Evolutionary conservation across 1,140 invertebrate species (phyloP), one percentile per base, ranked within the genome.

Genomic region (Brachionus paranguensis): DNA sequence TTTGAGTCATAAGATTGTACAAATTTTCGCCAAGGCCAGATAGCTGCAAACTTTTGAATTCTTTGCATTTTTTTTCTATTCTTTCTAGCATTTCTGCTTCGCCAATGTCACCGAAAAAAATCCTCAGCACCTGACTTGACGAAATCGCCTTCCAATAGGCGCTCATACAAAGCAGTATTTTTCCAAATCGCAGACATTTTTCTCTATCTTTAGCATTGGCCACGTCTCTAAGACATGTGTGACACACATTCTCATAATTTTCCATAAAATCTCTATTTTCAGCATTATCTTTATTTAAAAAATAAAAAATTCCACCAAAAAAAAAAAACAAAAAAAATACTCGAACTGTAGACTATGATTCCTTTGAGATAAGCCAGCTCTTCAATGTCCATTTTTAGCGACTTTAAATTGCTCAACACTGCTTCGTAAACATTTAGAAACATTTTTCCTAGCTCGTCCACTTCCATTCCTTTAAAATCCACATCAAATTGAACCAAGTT

Each of bases 211-310:
- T 76, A 4, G 24, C 27, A 50, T 50, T 76, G 11, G 45, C 47
- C 24, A 76, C 41, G 14, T 76, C 72, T 50, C 27, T 47, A 14
- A 76, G 47, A 76, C 45, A 76, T 4, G 72, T 50, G n/a, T 76
- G 72, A 14, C 72, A 76, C 47, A 76, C 41, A 76, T 76, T 76
- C 20, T 76, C 43, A 50, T 50, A 76, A 76, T 76, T 76, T 50
- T 76, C 72, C 17, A 76, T 50, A 27, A 14, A 27, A 37, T 76
- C 72, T 53, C 29, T 76, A 10, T 50, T 27, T 14, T 50, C 72
- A 1, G 24, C 11, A 41, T 72, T 43, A 12, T 72, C 68, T 41
- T 11, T 43, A 41, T 68, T 14, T 68, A 68, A 33, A 33, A 33
- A 65, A 33, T 24, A 65, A 68, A 41, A 68, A n/a, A 24, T 68